These are phyloP conservation scores for Oppia nitens DNA, from an alignment of 1,140 invertebrate species.

Conservation along the genomic window DNA sequence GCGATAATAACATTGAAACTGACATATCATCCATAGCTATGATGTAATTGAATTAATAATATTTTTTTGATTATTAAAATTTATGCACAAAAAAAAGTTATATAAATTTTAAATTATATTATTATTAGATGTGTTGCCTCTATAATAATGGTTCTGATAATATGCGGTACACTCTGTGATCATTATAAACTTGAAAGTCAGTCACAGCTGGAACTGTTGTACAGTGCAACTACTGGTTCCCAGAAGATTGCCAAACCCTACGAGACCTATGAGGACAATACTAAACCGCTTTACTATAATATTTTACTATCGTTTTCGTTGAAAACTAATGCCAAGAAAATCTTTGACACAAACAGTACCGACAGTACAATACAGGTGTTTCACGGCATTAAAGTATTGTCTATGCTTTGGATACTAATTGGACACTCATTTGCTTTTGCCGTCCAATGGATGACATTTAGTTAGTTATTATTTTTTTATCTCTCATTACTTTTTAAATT, in stretches of 20 bases:
- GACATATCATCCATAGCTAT: neutral
- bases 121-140: too few relatives aligned
- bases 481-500: neutral
- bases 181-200: neutral
- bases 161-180: neutral
- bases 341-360: conserved; percentile 1
- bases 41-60: too few relatives aligned
- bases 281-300: neutral
- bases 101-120: too few relatives aligned
- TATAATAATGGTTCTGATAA: neutral
- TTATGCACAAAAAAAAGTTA: too few relatives aligned
- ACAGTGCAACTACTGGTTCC: neutral
- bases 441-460: conserved; percentile 18
- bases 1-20: neutral
- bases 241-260: neutral
- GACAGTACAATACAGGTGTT: conserved; percentile 13
- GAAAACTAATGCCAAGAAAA: conserved; percentile 12
- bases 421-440: conserved; percentile 23
- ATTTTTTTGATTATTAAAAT: too few relatives aligned
- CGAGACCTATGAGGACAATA: neutral
- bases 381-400: conserved; percentile 22
- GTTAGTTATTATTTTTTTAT: conserved; percentile 17
- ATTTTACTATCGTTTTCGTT: conserved; percentile 17
- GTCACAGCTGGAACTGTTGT: neutral
- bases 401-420: conserved; percentile 23